Conservation (phyloP, 2,888 invertebrate species). For the Philaethria dido region DNA sequence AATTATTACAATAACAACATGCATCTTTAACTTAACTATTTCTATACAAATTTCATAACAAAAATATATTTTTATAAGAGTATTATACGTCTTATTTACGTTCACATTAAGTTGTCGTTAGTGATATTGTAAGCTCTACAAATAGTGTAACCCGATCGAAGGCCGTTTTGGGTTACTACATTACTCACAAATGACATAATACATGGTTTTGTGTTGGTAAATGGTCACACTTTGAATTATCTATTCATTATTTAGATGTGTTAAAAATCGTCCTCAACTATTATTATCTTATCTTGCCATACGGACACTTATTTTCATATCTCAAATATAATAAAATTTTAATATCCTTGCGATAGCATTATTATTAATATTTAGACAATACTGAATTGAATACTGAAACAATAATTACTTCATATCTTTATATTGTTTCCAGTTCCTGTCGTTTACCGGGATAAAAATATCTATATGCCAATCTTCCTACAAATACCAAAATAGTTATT, state of each 20-base stretch:
- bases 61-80: no score
- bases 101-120: background rate
- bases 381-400: no score
- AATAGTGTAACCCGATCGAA: conserved; percentile 29
- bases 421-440: background rate
- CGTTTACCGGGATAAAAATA: no score
- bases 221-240: background rate
- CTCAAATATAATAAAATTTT: conserved; percentile 5
- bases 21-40: no score
- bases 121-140: conserved; percentile 25
- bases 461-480: no score
- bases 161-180: conserved; percentile 22
- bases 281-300: conserved; percentile 4
- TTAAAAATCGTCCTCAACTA: background rate
- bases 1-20: no score
- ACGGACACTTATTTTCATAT: background rate
- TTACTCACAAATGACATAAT: conserved; percentile 26
- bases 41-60: no score
- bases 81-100: background rate
- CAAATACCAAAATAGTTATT: no score
- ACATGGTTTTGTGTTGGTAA: conserved; percentile 5
- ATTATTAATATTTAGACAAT: background rate
- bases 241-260: background rate
- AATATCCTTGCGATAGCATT: conserved; percentile 6
- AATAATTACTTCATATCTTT: background rate